Evolutionary conservation across 2,888 invertebrate genomes (phyloP).

Genomic region (Drosophila anomalata): DNA sequence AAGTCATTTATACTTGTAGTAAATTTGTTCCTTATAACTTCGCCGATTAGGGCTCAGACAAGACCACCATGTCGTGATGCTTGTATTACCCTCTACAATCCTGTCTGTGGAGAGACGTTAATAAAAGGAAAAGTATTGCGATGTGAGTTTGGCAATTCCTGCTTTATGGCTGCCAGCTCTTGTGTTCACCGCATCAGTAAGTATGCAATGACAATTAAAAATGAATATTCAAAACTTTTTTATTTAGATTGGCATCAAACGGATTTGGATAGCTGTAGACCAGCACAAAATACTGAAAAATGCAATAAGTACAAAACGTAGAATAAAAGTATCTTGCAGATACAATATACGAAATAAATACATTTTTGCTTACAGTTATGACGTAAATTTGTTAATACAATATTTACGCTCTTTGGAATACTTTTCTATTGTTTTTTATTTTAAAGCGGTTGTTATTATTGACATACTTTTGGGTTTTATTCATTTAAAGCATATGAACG

Average conservation of each 20-base stretch:
- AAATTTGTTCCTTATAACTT: not conserved
- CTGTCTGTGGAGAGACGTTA: conserved; percentile 35
- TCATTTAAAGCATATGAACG: not conserved
- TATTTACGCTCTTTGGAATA: not conserved
- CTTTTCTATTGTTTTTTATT: not conserved
- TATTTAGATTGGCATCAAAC: conserved; percentile 3
- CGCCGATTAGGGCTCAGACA: conserved; percentile 1
- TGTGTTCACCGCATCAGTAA: conserved; percentile 15
- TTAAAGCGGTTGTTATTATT: not conserved
- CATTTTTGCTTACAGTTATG: not conserved
- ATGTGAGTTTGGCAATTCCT: conserved; percentile 45
- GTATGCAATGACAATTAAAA: not conserved
- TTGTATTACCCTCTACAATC: conserved; percentile 27
- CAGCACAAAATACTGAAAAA: not conserved
- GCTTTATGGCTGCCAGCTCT: conserved; percentile 18
- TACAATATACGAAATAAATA: not conserved
- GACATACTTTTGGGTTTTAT: not conserved
- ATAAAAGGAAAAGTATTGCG: not conserved
- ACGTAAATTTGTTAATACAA: conserved; percentile 7
- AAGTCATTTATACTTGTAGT: conserved; percentile 5
- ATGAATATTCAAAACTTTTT: not conserved
- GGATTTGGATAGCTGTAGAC: not conserved
- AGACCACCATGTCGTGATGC: conserved; percentile 8
- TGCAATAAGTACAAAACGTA: conserved; percentile 3
- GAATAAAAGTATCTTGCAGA: not conserved